Conservation (phyloP, 2,113 vertebrate species). For the Corvus cornix region DNA sequence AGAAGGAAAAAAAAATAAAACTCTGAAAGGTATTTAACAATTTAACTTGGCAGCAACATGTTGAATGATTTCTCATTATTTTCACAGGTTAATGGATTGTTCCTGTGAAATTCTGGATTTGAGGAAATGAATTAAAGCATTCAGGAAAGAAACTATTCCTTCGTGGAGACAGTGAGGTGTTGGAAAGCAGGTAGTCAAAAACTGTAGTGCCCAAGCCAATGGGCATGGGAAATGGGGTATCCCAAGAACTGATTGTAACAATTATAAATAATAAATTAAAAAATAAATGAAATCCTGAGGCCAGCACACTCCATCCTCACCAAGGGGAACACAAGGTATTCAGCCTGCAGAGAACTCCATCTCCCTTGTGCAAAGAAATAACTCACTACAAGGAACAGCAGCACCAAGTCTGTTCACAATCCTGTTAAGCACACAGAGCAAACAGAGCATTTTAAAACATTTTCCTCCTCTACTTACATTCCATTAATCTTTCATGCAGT, state of each 20-base stretch:
- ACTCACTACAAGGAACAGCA: background rate
- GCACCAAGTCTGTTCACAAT: background rate
- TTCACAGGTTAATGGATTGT: background rate
- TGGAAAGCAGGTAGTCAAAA: background rate
- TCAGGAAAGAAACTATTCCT: background rate
- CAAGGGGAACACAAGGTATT: background rate
- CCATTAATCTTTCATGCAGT: slow-evolving; percentile 30
- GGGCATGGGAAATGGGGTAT: background rate
- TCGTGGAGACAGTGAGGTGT: background rate
- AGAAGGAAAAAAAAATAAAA: background rate
- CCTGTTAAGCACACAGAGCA: background rate
- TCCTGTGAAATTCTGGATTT: background rate
- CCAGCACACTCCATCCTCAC: background rate
- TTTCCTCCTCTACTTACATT: background rate
- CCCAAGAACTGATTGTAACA: background rate
- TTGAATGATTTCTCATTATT: background rate
- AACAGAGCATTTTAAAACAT: slow-evolving; percentile 14
- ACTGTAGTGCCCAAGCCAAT: rapidly evolving
- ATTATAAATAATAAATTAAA: background rate
- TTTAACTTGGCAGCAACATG: background rate
- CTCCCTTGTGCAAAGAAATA: background rate
- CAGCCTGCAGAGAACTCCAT: background rate
- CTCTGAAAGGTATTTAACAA: background rate
- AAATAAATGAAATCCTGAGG: background rate
- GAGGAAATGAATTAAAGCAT: background rate